phyloP scores from a whole-genome alignment of 2,113 vertebrate genomes.

The Glaucomys volans region DNA sequence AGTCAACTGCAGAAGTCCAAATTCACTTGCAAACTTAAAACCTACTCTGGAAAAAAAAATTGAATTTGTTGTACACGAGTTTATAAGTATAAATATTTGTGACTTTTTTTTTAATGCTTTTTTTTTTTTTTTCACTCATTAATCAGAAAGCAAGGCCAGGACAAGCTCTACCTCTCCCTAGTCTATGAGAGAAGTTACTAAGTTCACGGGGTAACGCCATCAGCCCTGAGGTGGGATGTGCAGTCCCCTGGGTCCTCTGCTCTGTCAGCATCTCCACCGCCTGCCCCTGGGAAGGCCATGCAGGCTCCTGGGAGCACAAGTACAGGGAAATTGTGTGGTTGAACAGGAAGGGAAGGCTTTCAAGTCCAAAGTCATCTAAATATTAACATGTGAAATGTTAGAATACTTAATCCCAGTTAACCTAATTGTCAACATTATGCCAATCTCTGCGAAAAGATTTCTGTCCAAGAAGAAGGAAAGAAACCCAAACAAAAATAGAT shows the following conservation, averaged over 20 bases:
- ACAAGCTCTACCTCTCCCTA: neutral
- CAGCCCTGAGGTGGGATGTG: neutral
- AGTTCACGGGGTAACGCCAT: neutral
- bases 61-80: neutral
- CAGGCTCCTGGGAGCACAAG: neutral
- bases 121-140: neutral
- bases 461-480: constrained; percentile 10
- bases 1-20: neutral
- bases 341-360: constrained; percentile 17
- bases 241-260: neutral
- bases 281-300: neutral
- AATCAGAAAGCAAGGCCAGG: neutral
- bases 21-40: constrained; percentile 23
- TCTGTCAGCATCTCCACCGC: neutral
- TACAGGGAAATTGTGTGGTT: neutral
- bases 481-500: constrained; percentile 3
- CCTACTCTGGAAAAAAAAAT: neutral
- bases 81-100: neutral
- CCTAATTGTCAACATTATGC: constrained; percentile 45
- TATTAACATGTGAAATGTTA: neutral
- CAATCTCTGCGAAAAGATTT: constrained; percentile 19
- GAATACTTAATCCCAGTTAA: constrained; percentile 32
- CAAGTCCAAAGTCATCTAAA: neutral
- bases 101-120: neutral
- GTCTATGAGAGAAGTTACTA: neutral